These are phyloP conservation scores for Gobius niger DNA, from an alignment of 2,113 vertebrate species.

Conservation along the genomic window DNA sequence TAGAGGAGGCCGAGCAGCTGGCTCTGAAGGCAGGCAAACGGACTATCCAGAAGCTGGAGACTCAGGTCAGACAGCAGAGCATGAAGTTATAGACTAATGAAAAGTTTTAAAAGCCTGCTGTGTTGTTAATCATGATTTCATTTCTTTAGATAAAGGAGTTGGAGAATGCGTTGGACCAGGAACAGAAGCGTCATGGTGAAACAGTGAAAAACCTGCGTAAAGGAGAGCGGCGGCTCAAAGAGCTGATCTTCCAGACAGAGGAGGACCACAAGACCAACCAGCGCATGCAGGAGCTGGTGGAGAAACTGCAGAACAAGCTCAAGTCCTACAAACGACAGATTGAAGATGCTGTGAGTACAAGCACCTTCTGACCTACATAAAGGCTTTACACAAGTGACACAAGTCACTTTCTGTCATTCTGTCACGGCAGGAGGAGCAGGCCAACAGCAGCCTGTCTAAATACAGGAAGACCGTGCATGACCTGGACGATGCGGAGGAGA, in stretches of 20 bases:
- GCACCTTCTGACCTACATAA: background rate
- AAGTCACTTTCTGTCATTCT: background rate
- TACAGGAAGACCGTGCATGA: slow-evolving; percentile 64
- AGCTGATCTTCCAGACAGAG: slow-evolving; percentile 75
- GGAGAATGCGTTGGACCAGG: slow-evolving; percentile 67
- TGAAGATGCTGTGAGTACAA: slow-evolving; percentile 58
- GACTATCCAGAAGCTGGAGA: slow-evolving; percentile 74
- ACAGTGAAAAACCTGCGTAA: slow-evolving; percentile 70
- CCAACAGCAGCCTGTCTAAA: slow-evolving; percentile 70
- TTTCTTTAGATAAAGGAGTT: slow-evolving; percentile 68
- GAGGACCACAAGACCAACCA: slow-evolving; percentile 77
- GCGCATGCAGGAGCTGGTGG: slow-evolving; percentile 73
- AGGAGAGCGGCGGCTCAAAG: slow-evolving; percentile 69
- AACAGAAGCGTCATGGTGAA: slow-evolving; percentile 71
- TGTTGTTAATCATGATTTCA: background rate
- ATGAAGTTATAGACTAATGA: background rate
- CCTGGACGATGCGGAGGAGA: slow-evolving; percentile 68
- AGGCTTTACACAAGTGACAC: background rate
- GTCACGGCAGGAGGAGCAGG: slow-evolving; percentile 69
- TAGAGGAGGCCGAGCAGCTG: slow-evolving; percentile 75
- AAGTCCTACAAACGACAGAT: slow-evolving; percentile 74
- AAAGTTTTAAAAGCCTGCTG: background rate
- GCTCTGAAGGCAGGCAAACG: slow-evolving; percentile 68
- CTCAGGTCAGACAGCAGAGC: slow-evolving; percentile 56
- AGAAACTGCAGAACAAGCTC: slow-evolving; percentile 76